phyloP scores from a whole-genome alignment of 2,888 invertebrate species.

The Aleiodes testaceus region DNA sequence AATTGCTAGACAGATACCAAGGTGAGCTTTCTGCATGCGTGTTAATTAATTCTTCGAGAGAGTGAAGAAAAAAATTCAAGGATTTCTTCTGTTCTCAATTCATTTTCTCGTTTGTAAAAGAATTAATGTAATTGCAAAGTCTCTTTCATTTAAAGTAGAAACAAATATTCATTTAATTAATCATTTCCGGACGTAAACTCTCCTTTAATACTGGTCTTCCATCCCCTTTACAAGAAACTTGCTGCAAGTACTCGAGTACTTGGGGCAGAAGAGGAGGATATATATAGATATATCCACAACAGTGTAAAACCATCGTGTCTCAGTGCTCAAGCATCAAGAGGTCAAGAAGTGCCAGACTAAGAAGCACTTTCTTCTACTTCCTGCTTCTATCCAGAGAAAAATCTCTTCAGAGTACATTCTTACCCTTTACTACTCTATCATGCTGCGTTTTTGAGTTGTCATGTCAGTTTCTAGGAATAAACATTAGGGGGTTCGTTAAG shows the following conservation, averaged over 20 bases:
- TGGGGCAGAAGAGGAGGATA: not conserved
- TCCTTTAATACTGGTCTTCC: not conserved
- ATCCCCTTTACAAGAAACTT: slow-evolving; percentile 20
- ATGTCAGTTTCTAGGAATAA: slow-evolving; percentile 31
- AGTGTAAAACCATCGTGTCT: slow-evolving; percentile 17
- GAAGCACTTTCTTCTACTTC: slow-evolving; percentile 43
- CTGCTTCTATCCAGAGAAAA: slow-evolving; percentile 7
- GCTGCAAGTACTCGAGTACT: slow-evolving; percentile 2
- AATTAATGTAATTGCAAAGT: too few species aligned
- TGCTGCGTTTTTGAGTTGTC: slow-evolving; percentile 19
- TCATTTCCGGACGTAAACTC: not conserved
- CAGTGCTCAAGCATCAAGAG: slow-evolving; percentile 52
- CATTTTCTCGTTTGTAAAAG: too few species aligned
- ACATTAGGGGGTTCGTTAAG: slow-evolving; percentile 38
- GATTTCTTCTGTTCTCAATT: not conserved
- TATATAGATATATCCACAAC: slow-evolving; percentile 15
- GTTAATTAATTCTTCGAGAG: not conserved
- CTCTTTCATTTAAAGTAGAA: too few species aligned
- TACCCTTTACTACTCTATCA: slow-evolving; percentile 4
- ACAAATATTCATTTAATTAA: too few species aligned
- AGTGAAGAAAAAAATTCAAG: not conserved
- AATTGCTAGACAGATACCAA: slow-evolving; percentile 93
- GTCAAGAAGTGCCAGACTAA: slow-evolving; percentile 50
- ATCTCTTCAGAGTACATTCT: slow-evolving; percentile 7
- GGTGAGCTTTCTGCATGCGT: slow-evolving; percentile 75